Evolutionary conservation across 64 coral and sea anemone genomes (phyloP), one percentile per base, ranked within the genome.

Genomic region (Porites australiensis): DNA sequence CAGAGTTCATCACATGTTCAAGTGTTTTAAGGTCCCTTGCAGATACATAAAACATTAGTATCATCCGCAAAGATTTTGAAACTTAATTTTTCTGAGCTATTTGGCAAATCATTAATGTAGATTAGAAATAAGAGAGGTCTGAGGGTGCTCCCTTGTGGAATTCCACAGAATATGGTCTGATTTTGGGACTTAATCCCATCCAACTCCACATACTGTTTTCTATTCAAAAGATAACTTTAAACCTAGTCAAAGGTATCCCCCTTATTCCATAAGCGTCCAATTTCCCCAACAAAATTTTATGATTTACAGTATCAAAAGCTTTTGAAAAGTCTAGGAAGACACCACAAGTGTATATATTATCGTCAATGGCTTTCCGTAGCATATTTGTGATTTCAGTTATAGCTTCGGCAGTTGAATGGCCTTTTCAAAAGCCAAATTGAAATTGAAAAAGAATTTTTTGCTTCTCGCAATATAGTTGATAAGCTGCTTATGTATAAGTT

Each of bases 401-500:
- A 57, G 49, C 79, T 64, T 59, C 13, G 1, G 54, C 79, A 83
- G 79, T 61, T 19, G 77, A 79, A 51, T 79, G 77, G 0, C 51
- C 51, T 79, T 79, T 79, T n/a, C 77, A 6, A 51, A 79, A 79
- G 23, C 77, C 77, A 79, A 79, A 79, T 79, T 79, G 77, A 66
- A 85, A 85, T 85, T 85, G 49, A 85, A 7, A 64, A 6, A 85
- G 58, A 37, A 37, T 37, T 37, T 37, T 37, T 37, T 37, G 27
- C 27, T 37, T 37, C 27, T 37, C 27, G 27, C n/a, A n/a, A 8
- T 67, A 85, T 64, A 85, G 82, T 2, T 66, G 58, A 57, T 20
- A 87, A 87, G 83, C 23, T 87, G 64, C 19, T 87, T 87, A 13
- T 72, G 68, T 37, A 87, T 46, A 13, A 87, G 61, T 57, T 87